Percentiles rank a stretch among this genome's conserved stretches.
Conservation (phyloP, 2,888 invertebrate genomes). For the Conomelus anceps region DNA sequence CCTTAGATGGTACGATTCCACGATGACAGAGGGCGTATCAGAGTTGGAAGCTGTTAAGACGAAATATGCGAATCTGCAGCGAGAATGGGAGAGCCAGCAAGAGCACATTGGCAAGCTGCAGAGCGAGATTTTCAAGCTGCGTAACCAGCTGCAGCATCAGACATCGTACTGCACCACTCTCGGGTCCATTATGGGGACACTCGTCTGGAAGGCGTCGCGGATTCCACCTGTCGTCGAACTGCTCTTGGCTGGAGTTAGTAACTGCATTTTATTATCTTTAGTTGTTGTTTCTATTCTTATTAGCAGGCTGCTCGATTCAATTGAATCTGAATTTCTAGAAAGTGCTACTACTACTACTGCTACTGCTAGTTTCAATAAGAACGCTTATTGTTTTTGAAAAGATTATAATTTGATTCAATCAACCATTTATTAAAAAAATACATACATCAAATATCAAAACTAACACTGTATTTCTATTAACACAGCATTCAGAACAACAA, state of each 20-base stretch:
- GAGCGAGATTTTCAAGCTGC: slow-evolving; percentile 32
- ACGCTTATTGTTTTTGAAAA: no score
- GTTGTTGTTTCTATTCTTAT: no score
- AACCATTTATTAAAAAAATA: no score
- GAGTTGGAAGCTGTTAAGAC: slow-evolving; percentile 22
- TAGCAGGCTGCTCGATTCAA: no score
- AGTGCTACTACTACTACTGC: no score
- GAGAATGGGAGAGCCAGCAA: slow-evolving; percentile 36
- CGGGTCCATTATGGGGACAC: slow-evolving; percentile 41
- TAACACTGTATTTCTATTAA: no score
- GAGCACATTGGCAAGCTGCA: slow-evolving; percentile 35
- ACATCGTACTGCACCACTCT: slow-evolving; percentile 42
- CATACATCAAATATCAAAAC: no score
- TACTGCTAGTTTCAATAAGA: no score
- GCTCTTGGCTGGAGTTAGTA: slow-evolving; percentile 40
- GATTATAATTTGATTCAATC: no score
- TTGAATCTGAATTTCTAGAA: no score
- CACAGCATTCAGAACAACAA: no score
- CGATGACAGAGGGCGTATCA: slow-evolving; percentile 18
- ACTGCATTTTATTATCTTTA: no score
- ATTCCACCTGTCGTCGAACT: slow-evolving; percentile 39
- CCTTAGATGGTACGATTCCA: slow-evolving; percentile 8
- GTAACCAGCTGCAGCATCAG: slow-evolving; percentile 38
- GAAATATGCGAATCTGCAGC: slow-evolving; percentile 32
- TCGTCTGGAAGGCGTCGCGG: slow-evolving; percentile 42